Base-by-base conservation (phyloP, 2,888 invertebrate species). In the Orthosia gothica region DNA sequence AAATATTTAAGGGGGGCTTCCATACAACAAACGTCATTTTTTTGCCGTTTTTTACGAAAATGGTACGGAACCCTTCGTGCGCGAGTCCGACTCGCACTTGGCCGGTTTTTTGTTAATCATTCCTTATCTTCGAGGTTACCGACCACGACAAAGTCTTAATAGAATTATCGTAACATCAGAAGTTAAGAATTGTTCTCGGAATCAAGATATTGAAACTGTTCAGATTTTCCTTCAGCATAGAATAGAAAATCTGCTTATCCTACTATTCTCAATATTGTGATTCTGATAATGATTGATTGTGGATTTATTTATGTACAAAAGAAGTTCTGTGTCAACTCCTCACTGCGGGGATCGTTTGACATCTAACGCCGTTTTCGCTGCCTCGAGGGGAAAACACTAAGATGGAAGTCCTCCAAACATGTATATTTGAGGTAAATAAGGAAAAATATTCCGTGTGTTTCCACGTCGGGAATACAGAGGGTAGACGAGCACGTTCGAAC, bases 401-500 rank as follows among this genome's bases (percentile, higher is more conserved):
- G 57, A 67, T 62, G 63, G 57, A 58, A 70, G 23, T 52, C 59
- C 57, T 55, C 26, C 59, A 59, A 49, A 71, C 57, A 64, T 62
- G 47, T 76, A 50, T 71, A 58, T 81, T 61, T 68, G 26, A 65
- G 58, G 73, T 78, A 63, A 79, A 73, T 65, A 66, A 69, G 54
- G 64, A 77, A 75, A 76, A 70, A 68, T 62, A 73, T 66, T 66
- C 64, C 20, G 18, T 59, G 49, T 66, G 54, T 52, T 64, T 59
- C 12, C 45, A 70, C 67, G 59, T 74, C 61, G 79, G 40, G 40
- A 9, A 40, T 40, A 49, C 74, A 71, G 77, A 83, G 83, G 85
- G 85, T 52, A 77, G 84, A 84, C 82, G 86, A 85, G 86, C 88
- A 89, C 89, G 89, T 91, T 89, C 85, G 83, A 87, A 84, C 87